phyloP scores from a whole-genome alignment of 2,797 vertebrate species.

The Scleropages formosus region DNA sequence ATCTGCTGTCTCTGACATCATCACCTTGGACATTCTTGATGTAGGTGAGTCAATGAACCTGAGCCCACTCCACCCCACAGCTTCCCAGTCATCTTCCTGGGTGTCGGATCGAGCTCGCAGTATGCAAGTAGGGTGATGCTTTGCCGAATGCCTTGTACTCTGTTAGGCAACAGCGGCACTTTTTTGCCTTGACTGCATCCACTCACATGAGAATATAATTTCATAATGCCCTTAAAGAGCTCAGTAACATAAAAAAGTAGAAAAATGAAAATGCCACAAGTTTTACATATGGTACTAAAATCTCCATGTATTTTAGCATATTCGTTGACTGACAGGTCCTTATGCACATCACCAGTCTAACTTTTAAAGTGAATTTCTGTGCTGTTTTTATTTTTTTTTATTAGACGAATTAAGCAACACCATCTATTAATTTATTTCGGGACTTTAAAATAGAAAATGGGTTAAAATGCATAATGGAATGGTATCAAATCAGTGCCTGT shows the following conservation, averaged over 20 bases:
- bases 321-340: no score
- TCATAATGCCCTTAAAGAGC: conserved; percentile 37
- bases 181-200: conserved; percentile 3
- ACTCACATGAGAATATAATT: conserved; percentile 39
- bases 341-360: no score
- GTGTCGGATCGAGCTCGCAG: background rate
- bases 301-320: no score
- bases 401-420: no score
- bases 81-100: background rate
- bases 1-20: conserved; percentile 78
- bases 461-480: background rate
- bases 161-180: background rate
- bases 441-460: no score
- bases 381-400: no score
- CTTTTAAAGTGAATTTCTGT: no score
- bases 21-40: conserved; percentile 87
- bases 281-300: background rate
- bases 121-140: background rate
- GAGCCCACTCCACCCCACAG: background rate
- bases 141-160: background rate
- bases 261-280: background rate
- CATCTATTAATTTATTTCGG: no score
- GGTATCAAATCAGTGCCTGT: no score
- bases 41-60: conserved; percentile 74
- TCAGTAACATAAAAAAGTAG: conserved; percentile 18